phyloP scores from a whole-genome alignment of 2,113 vertebrate genomes.

The Paraplagusia blochii region DNA sequence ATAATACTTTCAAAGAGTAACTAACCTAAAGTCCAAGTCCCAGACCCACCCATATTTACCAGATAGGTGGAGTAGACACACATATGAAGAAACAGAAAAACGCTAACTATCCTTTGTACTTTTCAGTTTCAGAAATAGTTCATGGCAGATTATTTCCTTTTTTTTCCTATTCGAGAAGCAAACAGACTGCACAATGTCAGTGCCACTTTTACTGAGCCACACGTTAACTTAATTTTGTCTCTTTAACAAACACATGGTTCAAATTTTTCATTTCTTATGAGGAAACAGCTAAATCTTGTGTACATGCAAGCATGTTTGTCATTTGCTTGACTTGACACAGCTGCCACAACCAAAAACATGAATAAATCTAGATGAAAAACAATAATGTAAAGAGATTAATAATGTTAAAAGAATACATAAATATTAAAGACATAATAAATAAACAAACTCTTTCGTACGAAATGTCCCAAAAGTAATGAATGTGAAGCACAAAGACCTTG shows the following conservation, averaged over 20 bases:
- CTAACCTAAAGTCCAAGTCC: conserved; percentile 1
- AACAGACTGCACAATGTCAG: conserved; percentile 11
- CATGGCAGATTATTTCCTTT: conserved; percentile 5
- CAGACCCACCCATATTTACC: conserved; percentile 18
- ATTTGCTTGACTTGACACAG: conserved; percentile 29
- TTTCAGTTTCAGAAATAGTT: too few species aligned
- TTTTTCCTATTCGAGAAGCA: conserved; percentile 37
- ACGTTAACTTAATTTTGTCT: conserved; percentile 16
- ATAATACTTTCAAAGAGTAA: background rate
- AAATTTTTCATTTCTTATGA: conserved; percentile 6
- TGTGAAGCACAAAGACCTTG: background rate
- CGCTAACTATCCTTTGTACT: conserved; percentile 10
- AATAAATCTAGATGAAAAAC: conserved; percentile 8
- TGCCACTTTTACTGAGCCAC: conserved; percentile 30
- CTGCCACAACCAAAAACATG: conserved; percentile 40
- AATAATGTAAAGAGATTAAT: conserved; percentile 1
- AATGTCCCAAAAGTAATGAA: conserved; percentile 1
- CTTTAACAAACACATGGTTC: conserved; percentile 16
- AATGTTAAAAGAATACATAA: too few species aligned
- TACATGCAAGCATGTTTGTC: background rate
- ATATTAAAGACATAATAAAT: too few species aligned
- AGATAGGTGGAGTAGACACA: conserved; percentile 3
- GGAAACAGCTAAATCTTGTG: background rate
- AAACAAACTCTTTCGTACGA: conserved; percentile 9
- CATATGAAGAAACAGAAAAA: background rate